Evolutionary conservation across 2,888 invertebrate species (phyloP).

Genomic region (Drosophila yooni): DNA sequence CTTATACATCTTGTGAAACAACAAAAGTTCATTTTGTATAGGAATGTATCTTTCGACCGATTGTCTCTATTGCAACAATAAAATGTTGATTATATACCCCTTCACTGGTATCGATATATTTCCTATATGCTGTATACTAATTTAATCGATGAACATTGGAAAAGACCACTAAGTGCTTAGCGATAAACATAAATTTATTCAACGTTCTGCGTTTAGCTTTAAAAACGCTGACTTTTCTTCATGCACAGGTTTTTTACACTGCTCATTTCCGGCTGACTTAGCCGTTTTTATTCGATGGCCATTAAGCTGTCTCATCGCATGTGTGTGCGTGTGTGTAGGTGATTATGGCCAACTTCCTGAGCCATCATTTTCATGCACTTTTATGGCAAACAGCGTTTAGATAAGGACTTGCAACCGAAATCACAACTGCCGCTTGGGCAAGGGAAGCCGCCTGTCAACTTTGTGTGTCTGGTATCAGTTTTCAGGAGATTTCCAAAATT

Average conservation of each 20-base stretch:
- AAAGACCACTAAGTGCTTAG: neutral
- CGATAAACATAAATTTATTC: neutral
- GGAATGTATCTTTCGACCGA: neutral
- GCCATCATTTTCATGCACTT: conserved; percentile 44
- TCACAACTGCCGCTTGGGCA: neutral
- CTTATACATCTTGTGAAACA: neutral
- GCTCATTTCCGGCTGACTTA: conserved; percentile 65
- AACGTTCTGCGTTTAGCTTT: neutral
- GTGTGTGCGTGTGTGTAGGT: neutral
- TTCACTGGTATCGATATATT: neutral
- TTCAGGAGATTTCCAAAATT: conserved; percentile 27
- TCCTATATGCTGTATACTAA: too few relatives aligned
- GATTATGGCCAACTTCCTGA: conserved; percentile 64
- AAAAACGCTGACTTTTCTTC: neutral
- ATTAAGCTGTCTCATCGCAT: neutral
- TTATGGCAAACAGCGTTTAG: conserved; percentile 59
- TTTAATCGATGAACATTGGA: neutral
- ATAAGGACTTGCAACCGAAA: conserved; percentile 44
- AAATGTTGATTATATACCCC: neutral
- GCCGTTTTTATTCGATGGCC: conserved; percentile 59
- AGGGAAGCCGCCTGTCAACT: conserved; percentile 2
- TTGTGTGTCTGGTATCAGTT: conserved; percentile 35
- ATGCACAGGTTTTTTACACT: neutral
- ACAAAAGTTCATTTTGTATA: neutral
- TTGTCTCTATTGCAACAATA: too few relatives aligned